Conservation (phyloP, 1,140 invertebrate genomes). For the Cheumatopsyche charites region DNA sequence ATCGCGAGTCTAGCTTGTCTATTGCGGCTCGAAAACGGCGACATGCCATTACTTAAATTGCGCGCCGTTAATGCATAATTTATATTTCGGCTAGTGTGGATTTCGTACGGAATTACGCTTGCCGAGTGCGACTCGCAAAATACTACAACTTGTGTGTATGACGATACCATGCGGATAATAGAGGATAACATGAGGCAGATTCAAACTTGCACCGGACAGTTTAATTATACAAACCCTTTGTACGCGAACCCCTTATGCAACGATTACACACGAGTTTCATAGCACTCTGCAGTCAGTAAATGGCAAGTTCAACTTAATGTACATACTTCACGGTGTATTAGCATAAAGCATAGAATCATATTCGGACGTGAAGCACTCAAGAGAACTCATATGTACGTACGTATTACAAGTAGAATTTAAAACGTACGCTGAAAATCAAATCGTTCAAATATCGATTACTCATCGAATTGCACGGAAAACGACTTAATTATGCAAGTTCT, state of each 20-base stretch:
- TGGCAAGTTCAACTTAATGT: too few relatives aligned
- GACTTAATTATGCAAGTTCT: neutral
- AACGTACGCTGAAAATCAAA: too few relatives aligned
- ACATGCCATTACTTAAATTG: too few relatives aligned
- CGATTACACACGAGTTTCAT: constrained; percentile 11
- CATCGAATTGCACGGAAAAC: neutral
- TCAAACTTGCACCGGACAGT: constrained; percentile 33
- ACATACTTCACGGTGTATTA: too few relatives aligned
- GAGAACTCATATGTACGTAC: too few relatives aligned
- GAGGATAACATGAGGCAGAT: neutral
- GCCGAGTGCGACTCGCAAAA: neutral
- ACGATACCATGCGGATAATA: neutral
- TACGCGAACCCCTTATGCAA: constrained; percentile 11
- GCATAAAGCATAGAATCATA: too few relatives aligned
- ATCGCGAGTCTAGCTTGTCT: constrained; percentile 19
- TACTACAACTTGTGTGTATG: neutral
- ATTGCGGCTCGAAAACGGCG: too few relatives aligned
- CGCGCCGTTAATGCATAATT: too few relatives aligned
- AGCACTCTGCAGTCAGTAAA: constrained; percentile 7
- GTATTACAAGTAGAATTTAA: too few relatives aligned
- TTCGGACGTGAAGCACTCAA: too few relatives aligned
- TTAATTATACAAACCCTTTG: constrained; percentile 33
- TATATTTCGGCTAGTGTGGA: neutral
- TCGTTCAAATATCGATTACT: too few relatives aligned
- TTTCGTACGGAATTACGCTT: neutral